These are phyloP conservation scores for Panthera tigris DNA, from an alignment of 2,113 vertebrate species.

Conservation along the genomic window DNA sequence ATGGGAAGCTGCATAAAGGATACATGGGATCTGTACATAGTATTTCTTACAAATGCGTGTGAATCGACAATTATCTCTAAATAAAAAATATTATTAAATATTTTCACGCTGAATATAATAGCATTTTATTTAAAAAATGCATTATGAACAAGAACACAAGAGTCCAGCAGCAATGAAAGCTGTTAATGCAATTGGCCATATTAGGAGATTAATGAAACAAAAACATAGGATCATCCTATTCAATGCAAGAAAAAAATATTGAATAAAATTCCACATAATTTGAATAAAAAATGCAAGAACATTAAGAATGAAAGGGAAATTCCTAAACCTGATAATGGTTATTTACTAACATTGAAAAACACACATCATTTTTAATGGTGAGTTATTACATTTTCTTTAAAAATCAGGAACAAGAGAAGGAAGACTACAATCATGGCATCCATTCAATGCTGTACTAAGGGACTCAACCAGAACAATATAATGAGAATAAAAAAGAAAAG, in stretches of 20 bases:
- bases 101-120: background rate
- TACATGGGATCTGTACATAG: background rate
- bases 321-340: background rate
- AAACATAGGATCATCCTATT: background rate
- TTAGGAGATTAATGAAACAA: background rate
- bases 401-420: background rate
- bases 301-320: background rate
- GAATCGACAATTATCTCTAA: background rate
- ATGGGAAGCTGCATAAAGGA: background rate
- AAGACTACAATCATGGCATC: background rate
- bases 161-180: background rate
- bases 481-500: background rate
- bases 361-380: background rate
- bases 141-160: background rate
- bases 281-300: background rate
- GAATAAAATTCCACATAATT: background rate
- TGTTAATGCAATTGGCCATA: background rate
- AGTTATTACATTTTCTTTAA: background rate
- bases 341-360: background rate
- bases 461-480: background rate
- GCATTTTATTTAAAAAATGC: background rate
- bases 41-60: background rate
- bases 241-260: background rate
- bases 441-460: background rate
- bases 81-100: background rate